Evolutionary conservation across 2,113 vertebrate genomes (phyloP).

Genomic region (Ceyx margarethae): DNA sequence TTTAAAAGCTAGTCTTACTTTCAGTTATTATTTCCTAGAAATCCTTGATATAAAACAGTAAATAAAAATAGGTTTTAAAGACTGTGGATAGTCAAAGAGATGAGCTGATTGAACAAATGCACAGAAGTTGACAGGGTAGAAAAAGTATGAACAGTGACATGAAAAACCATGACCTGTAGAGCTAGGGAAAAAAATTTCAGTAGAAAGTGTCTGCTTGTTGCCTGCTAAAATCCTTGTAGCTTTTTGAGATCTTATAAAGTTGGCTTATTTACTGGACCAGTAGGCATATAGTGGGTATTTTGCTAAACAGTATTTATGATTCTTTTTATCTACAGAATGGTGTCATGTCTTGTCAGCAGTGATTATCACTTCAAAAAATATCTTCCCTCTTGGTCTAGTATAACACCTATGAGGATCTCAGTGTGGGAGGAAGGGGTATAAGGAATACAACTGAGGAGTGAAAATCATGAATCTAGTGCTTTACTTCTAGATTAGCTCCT

Average conservation of each 20-base stretch:
- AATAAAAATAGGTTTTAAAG: not conserved
- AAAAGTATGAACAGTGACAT: not conserved
- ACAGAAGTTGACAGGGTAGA: not conserved
- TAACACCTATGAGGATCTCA: not conserved
- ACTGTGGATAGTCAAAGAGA: not conserved
- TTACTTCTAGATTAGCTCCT: not conserved
- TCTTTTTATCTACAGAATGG: not conserved
- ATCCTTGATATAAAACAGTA: not conserved
- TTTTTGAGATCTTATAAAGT: not conserved
- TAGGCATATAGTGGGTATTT: not conserved
- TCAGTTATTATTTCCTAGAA: not conserved
- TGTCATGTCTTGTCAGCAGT: not conserved
- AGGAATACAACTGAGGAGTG: not conserved
- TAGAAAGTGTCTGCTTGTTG: not conserved
- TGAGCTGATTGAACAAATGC: not conserved
- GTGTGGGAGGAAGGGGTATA: not conserved
- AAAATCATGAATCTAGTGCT: not conserved
- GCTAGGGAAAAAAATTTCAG: not conserved
- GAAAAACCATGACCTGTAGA: not conserved
- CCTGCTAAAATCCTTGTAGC: not conserved
- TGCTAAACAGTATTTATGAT: not conserved
- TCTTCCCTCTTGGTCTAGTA: not conserved
- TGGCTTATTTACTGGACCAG: not conserved
- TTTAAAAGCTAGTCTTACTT: not conserved
- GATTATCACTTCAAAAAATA: conserved; percentile 42